phyloP scores from a whole-genome alignment of 1,140 invertebrate species.

The Callitettix versicolor region DNA sequence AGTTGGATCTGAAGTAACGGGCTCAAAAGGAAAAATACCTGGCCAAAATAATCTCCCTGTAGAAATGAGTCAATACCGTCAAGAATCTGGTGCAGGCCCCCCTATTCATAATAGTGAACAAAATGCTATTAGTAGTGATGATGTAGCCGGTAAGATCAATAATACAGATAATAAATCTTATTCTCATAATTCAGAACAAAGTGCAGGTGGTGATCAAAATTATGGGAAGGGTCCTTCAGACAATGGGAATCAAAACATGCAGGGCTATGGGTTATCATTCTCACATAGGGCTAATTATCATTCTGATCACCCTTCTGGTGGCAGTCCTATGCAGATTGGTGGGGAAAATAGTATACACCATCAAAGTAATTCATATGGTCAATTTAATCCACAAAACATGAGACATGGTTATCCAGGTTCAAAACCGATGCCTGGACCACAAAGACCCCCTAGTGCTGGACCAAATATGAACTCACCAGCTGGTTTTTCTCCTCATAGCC shows the following conservation, averaged over 20 bases:
- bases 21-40: slow-evolving; percentile 22
- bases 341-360: slow-evolving; percentile 17
- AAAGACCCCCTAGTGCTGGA: slow-evolving; percentile 34
- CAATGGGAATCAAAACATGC: slow-evolving; percentile 27
- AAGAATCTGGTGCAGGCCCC: slow-evolving; percentile 37
- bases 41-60: slow-evolving; percentile 21
- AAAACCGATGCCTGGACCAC: slow-evolving; percentile 27
- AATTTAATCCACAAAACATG: slow-evolving; percentile 22
- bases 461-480: slow-evolving; percentile 30
- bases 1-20: slow-evolving; percentile 32
- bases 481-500: slow-evolving; percentile 31
- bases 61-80: slow-evolving; percentile 43
- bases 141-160: slow-evolving; percentile 30
- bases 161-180: slow-evolving; percentile 32
- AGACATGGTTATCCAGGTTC: slow-evolving; percentile 28
- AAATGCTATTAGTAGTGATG: slow-evolving; percentile 32
- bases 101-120: slow-evolving; percentile 33
- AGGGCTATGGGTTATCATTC: slow-evolving; percentile 24
- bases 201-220: slow-evolving; percentile 26
- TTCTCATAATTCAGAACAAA: slow-evolving; percentile 30
- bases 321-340: slow-evolving; percentile 18
- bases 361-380: slow-evolving; percentile 22
- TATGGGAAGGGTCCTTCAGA: slow-evolving; percentile 25
- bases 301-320: slow-evolving; percentile 10
- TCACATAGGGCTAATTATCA: slow-evolving; percentile 20